Percentiles rank a stretch among this genome's conserved stretches.
Conservation (phyloP, 2,888 invertebrate genomes). For the Electrophaes corylata region DNA sequence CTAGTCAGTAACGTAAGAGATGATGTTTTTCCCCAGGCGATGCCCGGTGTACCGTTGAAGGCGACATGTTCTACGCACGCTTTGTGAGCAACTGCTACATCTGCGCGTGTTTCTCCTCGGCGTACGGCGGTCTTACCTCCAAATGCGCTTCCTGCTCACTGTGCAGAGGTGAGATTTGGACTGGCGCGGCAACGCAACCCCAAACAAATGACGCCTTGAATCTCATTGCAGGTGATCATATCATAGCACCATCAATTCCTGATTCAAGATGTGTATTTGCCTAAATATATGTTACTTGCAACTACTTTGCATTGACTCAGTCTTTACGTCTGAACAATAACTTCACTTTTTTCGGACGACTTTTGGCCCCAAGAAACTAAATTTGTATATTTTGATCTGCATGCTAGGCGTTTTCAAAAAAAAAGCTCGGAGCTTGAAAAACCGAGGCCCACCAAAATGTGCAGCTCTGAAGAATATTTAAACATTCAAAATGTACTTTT, state of each 20-base stretch:
- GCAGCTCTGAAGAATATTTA: too few relatives aligned
- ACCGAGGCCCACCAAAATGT: too few relatives aligned
- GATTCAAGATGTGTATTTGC: background rate
- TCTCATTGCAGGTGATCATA: slow-evolving; percentile 3
- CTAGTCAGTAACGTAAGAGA: too few relatives aligned
- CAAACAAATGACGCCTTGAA: background rate
- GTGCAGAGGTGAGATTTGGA: slow-evolving; percentile 19
- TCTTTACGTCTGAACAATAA: too few relatives aligned
- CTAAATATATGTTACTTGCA: background rate
- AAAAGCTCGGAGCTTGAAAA: too few relatives aligned
- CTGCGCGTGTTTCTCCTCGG: slow-evolving; percentile 61
- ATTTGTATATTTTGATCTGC: too few relatives aligned
- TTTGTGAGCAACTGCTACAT: slow-evolving; percentile 51
- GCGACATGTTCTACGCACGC: slow-evolving; percentile 61
- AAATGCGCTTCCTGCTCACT: slow-evolving; percentile 59
- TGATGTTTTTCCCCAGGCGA: slow-evolving; percentile 33
- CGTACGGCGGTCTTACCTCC: slow-evolving; percentile 43
- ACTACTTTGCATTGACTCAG: too few relatives aligned
- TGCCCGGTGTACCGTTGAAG: slow-evolving; percentile 48
- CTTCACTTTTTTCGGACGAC: too few relatives aligned
- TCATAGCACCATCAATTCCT: background rate
- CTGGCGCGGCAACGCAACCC: background rate
- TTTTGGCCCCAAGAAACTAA: too few relatives aligned
- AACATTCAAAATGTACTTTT: too few relatives aligned
- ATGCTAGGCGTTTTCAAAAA: too few relatives aligned